Percentiles rank a stretch among this genome's conserved stretches.
phyloP scores from a whole-genome alignment of 2,888 invertebrate species.

The Halictus quadricinctus region DNA sequence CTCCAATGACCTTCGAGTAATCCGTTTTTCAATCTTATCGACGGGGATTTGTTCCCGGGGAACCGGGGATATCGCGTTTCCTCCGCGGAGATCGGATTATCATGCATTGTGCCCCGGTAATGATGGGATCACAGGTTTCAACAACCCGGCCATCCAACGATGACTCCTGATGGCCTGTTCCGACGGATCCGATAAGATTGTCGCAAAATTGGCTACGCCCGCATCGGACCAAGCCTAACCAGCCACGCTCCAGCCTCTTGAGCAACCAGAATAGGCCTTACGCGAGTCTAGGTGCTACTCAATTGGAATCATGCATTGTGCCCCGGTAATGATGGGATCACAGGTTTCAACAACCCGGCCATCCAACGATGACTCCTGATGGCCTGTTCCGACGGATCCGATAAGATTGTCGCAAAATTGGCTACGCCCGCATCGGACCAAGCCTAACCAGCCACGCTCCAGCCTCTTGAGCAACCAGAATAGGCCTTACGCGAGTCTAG shows the following conservation, averaged over 20 bases:
- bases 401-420: constrained; percentile 12
- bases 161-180: constrained; percentile 4
- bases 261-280: background rate
- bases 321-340: constrained; percentile 23
- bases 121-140: background rate
- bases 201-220: background rate
- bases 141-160: background rate
- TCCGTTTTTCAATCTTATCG: constrained; percentile 65
- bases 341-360: background rate
- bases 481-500: background rate
- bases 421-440: background rate
- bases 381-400: background rate
- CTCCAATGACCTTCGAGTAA: constrained; percentile 60
- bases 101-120: constrained; percentile 34
- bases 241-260: background rate
- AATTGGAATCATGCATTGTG: constrained; percentile 23
- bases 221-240: background rate
- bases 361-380: background rate
- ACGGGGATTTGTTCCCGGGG: constrained; percentile 30
- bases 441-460: background rate
- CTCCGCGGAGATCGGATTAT: constrained; percentile 31
- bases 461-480: background rate
- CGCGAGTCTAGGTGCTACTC: background rate
- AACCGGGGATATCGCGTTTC: constrained; percentile 34
- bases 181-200: constrained; percentile 2